Base-by-base conservation (phyloP, 1,140 invertebrate genomes). In the Neodiprion lecontei region DNA sequence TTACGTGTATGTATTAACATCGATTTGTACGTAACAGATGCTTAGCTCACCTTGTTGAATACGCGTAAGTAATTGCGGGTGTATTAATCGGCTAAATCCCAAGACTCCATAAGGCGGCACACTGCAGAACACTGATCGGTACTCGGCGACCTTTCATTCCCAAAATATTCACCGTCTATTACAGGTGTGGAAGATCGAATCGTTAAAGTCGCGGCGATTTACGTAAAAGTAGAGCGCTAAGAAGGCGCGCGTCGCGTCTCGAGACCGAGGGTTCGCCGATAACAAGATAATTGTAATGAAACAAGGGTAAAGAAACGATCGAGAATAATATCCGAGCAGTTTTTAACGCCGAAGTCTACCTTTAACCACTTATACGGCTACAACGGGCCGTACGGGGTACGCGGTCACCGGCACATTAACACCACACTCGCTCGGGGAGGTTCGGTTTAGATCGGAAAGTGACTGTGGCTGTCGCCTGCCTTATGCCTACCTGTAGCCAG, bases 331-430 rank as follows among this genome's bases (percentile, higher is more conserved):
- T 21, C 17, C 7, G 61, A 65, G 7, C 12, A 65, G 17, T 72
- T 75, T 74, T 76, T 78, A 70, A 77, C 77, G 76, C 49, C 28
- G 28, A 5, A 40, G 28, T 40, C 28, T 40, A 40, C 28, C 28
- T 40, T 40, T 40, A 40, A 40, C 28, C 28, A 5, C 23, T 40
- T 68, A 68, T 40, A 28, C 48, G 74, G 71, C 71, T 53, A 72
- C 49, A 61, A 17, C 47, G 53, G 12, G 5, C 53, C 65, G 66
- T 67, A 28, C 48, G 17, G 40, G 65, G 68, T 12, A 23, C 48
- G n/a, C 81, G 80, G 79, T 85, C 80, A 87, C 85, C 86, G 85
- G 86, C 85, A 84, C 85, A 83, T 86, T 85, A 82, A 85, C 82
- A 81, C 84, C 82, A 84, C 78, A 40, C 28, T 40, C 28, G 75